Conservation (phyloP, 2,888 invertebrate species). For the Luperina testacea region DNA sequence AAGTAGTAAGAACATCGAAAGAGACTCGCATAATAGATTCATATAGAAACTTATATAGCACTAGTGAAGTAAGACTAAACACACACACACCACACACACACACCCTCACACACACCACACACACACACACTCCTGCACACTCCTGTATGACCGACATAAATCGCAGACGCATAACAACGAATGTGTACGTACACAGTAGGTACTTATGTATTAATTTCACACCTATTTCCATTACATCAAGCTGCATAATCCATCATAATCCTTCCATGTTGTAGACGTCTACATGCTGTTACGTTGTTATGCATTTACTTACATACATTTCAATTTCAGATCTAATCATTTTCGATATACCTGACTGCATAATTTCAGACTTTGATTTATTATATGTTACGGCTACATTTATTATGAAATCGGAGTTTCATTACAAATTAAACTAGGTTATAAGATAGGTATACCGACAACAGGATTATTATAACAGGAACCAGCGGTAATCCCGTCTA, state of each 20-base stretch:
- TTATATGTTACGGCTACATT: background rate
- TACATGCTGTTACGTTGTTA: conserved; percentile 8
- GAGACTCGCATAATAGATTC: no score
- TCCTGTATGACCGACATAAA: background rate
- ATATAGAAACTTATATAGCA: background rate
- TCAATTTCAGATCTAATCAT: background rate
- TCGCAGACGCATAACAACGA: background rate
- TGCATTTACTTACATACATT: background rate
- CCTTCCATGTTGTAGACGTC: background rate
- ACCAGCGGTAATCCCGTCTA: background rate
- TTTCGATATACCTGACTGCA: background rate
- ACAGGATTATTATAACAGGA: background rate
- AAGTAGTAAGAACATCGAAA: no score
- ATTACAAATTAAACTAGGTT: background rate
- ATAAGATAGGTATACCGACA: background rate
- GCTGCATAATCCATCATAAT: conserved; percentile 21
- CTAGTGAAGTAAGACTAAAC: background rate
- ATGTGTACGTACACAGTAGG: background rate
- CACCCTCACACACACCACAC: no score
- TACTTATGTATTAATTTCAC: conserved; percentile 7
- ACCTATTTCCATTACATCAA: conserved; percentile 13
- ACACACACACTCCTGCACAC: no score
- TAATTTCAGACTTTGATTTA: conserved; percentile 34
- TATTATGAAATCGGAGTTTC: background rate
- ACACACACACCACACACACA: no score